These are phyloP conservation scores for Ceramica pisi DNA, from an alignment of 2,888 invertebrate genomes.

Conservation along the genomic window DNA sequence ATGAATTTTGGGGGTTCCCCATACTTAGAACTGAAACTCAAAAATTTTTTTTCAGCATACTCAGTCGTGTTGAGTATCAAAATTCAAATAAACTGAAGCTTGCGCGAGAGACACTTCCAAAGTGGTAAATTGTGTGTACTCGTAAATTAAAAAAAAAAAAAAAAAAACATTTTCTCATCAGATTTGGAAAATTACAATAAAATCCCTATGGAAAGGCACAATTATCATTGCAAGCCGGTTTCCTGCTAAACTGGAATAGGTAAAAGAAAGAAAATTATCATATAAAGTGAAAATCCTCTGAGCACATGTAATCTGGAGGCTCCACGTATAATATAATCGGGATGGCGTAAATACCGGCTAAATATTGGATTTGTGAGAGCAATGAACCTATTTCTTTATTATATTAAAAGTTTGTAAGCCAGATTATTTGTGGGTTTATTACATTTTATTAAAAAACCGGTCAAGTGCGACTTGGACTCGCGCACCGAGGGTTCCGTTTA, in stretches of 20 bases:
- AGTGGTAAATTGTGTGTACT: too few species aligned
- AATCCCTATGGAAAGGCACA: conserved; percentile 30
- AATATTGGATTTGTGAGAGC: conserved; percentile 54
- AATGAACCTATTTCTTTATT: conserved; percentile 29
- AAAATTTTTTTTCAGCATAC: too few species aligned
- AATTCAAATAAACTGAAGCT: too few species aligned
- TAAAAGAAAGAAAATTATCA: conserved; percentile 58
- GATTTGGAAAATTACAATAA: conserved; percentile 39
- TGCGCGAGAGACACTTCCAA: too few species aligned
- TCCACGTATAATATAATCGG: conserved; percentile 35
- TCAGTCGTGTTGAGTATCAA: too few species aligned
- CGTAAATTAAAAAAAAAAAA: too few species aligned
- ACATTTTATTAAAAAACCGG: not conserved
- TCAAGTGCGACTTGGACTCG: too few species aligned
- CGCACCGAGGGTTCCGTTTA: too few species aligned
- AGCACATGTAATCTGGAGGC: conserved; percentile 54
- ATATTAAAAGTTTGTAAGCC: conserved; percentile 7
- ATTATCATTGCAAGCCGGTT: conserved; percentile 39
- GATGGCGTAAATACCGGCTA: conserved; percentile 38
- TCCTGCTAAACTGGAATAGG: conserved; percentile 40
- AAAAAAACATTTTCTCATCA: not conserved
- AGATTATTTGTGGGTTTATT: conserved; percentile 1
- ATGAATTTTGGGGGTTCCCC: too few species aligned
- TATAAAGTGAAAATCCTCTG: conserved; percentile 60
- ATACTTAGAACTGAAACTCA: too few species aligned